Evolutionary conservation across 2,888 invertebrate genomes (phyloP), one percentile per base, ranked within the genome.

Genomic region (Agrotis clavis): DNA sequence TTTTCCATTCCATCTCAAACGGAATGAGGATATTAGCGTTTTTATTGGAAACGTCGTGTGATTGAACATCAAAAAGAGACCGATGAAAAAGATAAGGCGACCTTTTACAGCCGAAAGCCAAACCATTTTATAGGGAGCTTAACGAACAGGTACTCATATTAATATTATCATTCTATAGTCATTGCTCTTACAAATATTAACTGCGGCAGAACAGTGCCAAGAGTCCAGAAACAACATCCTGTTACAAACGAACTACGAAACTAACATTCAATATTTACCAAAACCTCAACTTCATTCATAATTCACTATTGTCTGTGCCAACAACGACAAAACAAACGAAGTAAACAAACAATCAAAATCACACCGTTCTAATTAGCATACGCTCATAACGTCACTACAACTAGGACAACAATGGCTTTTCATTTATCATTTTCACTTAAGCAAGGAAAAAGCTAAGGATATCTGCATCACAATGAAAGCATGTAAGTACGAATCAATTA

Each of bases 401-500:
- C 81, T 75, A 70, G 70, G 63, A 79, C 85, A 78, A 92, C 89
- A 92, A 91, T 90, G 87, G 87, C 72, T 84, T 85, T 86, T 84
- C 89, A 93, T 93, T 92, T 90, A 92, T 92, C 93, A 93, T 90
- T 89, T 89, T 89, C 92, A 91, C 90, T 92, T 91, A 90, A 89
- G 89, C 84, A 79, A 85, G 90, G 93, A 93, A 94, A 94, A 94
- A 93, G 92, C 92, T 92, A 89, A 94, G 92, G 93, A 95, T 94
- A 95, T 95, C 93, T 95, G 93, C 93, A 95, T 95, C 86, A 96
- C 94, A 95, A 96, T 93, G 93, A 93, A 90, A 92, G 90, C 89
- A 92, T 91, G 91, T 92, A 91, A 90, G 90, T 88, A 90, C 89
- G 90, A 92, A 94, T 94, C 96, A 94, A 96, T 96, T 95, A 96